These are phyloP conservation scores for Gastracanthus pulcherrimus DNA, from an alignment of 2,888 invertebrate genomes.

Conservation along the genomic window DNA sequence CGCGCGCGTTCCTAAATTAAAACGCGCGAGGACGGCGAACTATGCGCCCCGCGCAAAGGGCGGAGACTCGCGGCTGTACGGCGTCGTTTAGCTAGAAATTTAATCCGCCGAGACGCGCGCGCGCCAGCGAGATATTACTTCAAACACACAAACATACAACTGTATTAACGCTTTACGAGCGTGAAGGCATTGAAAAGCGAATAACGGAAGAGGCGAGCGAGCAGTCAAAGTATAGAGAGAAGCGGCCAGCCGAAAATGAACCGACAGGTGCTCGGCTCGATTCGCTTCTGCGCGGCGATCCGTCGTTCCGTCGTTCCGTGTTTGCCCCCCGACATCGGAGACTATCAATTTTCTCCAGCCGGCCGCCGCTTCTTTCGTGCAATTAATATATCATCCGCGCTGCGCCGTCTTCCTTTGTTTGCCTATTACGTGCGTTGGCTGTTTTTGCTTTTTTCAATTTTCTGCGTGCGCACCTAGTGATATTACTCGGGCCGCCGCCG, in stretches of 20 bases:
- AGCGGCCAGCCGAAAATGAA: slow-evolving; percentile 10
- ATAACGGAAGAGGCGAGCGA: neutral
- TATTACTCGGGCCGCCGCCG: too few species aligned
- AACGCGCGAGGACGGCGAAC: slow-evolving; percentile 60
- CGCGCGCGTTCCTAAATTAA: slow-evolving; percentile 62
- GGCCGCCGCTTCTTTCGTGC: slow-evolving; percentile 57
- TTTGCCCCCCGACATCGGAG: slow-evolving; percentile 13
- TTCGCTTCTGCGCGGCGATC: neutral
- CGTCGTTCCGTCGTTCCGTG: neutral
- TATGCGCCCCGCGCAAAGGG: too few species aligned
- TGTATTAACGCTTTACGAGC: slow-evolving; percentile 15
- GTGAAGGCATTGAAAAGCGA: slow-evolving; percentile 5
- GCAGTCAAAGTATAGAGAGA: neutral
- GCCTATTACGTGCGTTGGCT: neutral
- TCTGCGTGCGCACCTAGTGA: too few species aligned
- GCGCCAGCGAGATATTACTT: neutral
- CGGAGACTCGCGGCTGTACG: slow-evolving; percentile 24
- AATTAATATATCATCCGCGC: slow-evolving; percentile 67
- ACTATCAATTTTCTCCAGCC: slow-evolving; percentile 68
- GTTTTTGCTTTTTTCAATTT: neutral
- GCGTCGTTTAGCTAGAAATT: slow-evolving; percentile 29
- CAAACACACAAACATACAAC: neutral
- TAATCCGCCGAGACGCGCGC: neutral
- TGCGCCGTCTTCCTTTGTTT: slow-evolving; percentile 6
- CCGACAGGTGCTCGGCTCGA: slow-evolving; percentile 57